phyloP scores from a whole-genome alignment of 2,888 invertebrate genomes.

The Sepioteuthis lessoniana region DNA sequence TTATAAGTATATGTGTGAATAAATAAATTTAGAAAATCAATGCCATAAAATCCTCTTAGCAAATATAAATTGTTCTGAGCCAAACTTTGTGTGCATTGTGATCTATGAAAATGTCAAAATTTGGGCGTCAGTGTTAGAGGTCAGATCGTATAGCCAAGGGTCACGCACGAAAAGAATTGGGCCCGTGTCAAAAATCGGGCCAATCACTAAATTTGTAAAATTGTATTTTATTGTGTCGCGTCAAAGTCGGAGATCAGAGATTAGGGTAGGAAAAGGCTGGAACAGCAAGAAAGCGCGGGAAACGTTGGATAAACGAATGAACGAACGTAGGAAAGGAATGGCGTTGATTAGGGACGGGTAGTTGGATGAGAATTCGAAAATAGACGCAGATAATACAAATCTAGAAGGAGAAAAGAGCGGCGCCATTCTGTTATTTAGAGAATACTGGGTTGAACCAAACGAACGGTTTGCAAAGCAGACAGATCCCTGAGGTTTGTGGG shows the following conservation, averaged over 20 bases:
- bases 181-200: slow-evolving; percentile 12
- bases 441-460: too few relatives aligned
- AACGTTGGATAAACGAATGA: too few relatives aligned
- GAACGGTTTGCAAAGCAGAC: too few relatives aligned
- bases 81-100: not conserved
- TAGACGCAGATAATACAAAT: too few relatives aligned
- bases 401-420: too few relatives aligned
- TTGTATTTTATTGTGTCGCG: slow-evolving; percentile 33
- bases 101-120: slow-evolving; percentile 33
- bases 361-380: too few relatives aligned
- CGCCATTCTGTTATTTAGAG: too few relatives aligned
- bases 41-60: slow-evolving; percentile 33
- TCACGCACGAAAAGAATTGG: slow-evolving; percentile 14
- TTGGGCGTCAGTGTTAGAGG: not conserved
- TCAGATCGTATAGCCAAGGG: not conserved
- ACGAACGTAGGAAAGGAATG: not conserved
- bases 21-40: not conserved
- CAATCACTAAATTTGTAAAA: slow-evolving; percentile 33
- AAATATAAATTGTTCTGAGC: not conserved
- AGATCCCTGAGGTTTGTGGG: too few relatives aligned
- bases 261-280: not conserved
- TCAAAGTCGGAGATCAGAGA: slow-evolving; percentile 7
- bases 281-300: not conserved
- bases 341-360: too few relatives aligned
- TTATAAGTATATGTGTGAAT: not conserved